Conservation (phyloP, 2,888 invertebrate species). For the Drosophila limbata region DNA sequence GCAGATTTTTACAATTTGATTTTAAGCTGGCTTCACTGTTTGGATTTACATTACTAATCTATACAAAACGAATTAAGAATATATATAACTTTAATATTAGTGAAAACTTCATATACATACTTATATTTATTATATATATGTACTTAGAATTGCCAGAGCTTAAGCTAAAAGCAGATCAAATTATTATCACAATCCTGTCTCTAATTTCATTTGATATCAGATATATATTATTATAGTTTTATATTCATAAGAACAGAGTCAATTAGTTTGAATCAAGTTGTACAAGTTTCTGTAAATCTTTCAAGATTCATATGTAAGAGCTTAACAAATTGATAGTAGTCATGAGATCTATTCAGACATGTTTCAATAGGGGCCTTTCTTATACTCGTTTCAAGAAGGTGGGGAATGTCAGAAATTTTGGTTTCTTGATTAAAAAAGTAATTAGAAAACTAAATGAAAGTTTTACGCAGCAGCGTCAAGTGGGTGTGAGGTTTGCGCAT, state of each 20-base stretch:
- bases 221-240: neutral
- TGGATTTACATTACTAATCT: too few species aligned
- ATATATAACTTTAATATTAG: too few species aligned
- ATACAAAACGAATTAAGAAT: too few species aligned
- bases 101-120: too few species aligned
- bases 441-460: constrained; percentile 82
- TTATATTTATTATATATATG: too few species aligned
- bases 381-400: neutral
- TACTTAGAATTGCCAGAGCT: too few species aligned
- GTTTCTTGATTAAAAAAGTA: constrained; percentile 81
- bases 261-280: neutral
- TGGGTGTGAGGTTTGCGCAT: neutral
- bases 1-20: too few species aligned
- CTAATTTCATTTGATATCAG: neutral
- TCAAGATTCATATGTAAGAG: constrained; percentile 6
- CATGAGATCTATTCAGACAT: constrained; percentile 16
- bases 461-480: constrained; percentile 66
- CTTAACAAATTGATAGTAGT: constrained; percentile 29
- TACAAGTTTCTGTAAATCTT: neutral
- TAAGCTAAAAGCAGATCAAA: too few species aligned
- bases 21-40: too few species aligned
- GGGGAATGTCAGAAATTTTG: constrained; percentile 69
- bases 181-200: too few species aligned
- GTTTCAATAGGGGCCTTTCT: constrained; percentile 7
- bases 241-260: neutral